Percentiles rank a stretch among this genome's conserved stretches.
These are phyloP conservation scores for Cryptomyrus ogoouensis DNA, from an alignment of 2,113 vertebrate genomes.

Conservation along the genomic window DNA sequence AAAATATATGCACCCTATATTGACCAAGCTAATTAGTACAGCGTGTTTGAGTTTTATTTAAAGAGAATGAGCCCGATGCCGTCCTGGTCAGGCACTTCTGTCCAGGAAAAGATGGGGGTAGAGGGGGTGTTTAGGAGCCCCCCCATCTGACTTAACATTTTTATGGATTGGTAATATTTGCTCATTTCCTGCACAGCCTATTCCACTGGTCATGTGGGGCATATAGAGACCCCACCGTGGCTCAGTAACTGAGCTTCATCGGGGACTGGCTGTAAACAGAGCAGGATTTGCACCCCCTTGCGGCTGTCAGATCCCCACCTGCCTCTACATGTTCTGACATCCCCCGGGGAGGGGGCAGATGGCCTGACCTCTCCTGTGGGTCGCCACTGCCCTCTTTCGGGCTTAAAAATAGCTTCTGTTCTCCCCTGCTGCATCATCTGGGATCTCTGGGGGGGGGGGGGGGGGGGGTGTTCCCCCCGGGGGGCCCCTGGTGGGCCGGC, in stretches of 20 bases:
- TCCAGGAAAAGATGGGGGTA: not conserved
- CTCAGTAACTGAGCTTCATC: not conserved
- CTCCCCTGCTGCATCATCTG: not conserved
- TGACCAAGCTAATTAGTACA: not conserved
- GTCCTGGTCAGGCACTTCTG: not conserved
- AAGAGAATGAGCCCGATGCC: not conserved
- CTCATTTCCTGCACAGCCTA: not conserved
- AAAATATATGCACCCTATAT: not conserved
- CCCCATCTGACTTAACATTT: not conserved
- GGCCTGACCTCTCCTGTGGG: not conserved
- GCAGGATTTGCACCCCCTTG: not conserved
- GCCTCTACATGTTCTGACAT: not conserved
- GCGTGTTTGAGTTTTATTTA: not conserved
- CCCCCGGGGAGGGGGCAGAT: not conserved
- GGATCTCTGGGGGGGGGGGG: not conserved
- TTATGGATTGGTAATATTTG: not conserved
- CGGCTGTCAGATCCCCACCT: not conserved
- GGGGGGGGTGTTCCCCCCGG: not conserved
- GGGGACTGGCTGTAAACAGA: not conserved
- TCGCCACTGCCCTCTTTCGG: not conserved
- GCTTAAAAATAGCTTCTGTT: not conserved
- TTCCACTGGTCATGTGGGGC: not conserved
- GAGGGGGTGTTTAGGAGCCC: not conserved
- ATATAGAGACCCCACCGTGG: not conserved
- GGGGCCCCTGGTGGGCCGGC: not conserved